These are phyloP conservation scores for Octonoba sinensis DNA, from an alignment of 2,888 invertebrate genomes.

Conservation along the genomic window DNA sequence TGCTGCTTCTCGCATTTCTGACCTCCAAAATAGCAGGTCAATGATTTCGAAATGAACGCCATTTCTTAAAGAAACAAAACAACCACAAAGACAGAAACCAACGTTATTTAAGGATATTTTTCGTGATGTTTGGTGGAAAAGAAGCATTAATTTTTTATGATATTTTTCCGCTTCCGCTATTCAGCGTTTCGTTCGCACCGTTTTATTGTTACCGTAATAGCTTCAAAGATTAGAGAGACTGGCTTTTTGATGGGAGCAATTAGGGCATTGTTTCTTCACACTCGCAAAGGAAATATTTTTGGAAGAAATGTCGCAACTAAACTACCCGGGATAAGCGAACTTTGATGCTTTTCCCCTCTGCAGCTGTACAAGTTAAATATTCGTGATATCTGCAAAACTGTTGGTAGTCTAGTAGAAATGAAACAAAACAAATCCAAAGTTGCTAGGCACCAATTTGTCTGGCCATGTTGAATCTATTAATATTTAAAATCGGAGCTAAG, in stretches of 20 bases:
- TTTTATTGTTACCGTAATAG: conserved; percentile 22
- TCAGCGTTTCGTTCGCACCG: conserved; percentile 4
- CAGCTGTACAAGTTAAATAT: background rate
- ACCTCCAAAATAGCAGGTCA: conserved; percentile 52
- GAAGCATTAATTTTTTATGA: conserved; percentile 33
- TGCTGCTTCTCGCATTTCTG: conserved; percentile 32
- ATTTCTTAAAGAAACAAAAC: conserved; percentile 11
- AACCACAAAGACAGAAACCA: conserved; percentile 5
- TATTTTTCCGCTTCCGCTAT: conserved; percentile 14
- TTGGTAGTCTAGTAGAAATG: too few relatives aligned
- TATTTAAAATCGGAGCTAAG: too few relatives aligned
- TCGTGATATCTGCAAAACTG: background rate
- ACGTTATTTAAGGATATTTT: conserved; percentile 42
- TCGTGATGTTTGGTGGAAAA: conserved; percentile 18
- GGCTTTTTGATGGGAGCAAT: conserved; percentile 6
- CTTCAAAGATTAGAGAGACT: background rate
- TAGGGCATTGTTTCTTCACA: conserved; percentile 5
- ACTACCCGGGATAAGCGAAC: background rate
- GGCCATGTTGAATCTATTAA: too few relatives aligned
- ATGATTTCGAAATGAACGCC: conserved; percentile 43
- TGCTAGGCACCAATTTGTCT: too few relatives aligned
- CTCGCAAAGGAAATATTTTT: background rate
- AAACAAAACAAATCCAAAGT: too few relatives aligned
- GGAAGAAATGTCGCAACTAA: background rate
- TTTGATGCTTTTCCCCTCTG: background rate